Conservation (phyloP, 2,113 vertebrate species). For the Chaetodon auriga region DNA sequence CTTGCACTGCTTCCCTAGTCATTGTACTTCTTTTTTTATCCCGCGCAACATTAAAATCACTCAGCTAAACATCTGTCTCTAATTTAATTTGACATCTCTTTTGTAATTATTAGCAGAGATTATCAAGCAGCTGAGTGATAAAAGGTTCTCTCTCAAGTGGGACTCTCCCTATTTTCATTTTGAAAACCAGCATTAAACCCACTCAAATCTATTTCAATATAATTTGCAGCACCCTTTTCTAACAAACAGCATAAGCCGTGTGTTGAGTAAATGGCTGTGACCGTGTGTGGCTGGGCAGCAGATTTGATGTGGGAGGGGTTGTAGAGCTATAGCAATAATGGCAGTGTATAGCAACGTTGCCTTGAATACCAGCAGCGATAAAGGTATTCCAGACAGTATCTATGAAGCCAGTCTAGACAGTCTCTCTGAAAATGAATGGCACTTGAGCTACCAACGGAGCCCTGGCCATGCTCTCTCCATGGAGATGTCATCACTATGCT, state of each 20-base stretch:
- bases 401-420: conserved; percentile 78
- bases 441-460: conserved; percentile 58
- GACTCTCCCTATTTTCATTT: conserved; percentile 50
- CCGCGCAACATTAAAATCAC: background rate
- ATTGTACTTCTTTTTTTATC: background rate
- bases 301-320: conserved; percentile 66
- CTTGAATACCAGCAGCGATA: conserved; percentile 72
- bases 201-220: conserved; percentile 53
- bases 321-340: conserved; percentile 65
- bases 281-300: conserved; percentile 46
- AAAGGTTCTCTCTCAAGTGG: conserved; percentile 39
- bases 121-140: conserved; percentile 36
- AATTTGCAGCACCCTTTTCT: conserved; percentile 42
- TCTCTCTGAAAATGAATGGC: conserved; percentile 71
- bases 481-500: conserved; percentile 60
- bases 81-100: conserved; percentile 26
- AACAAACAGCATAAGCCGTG: conserved; percentile 43
- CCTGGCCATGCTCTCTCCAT: conserved; percentile 66
- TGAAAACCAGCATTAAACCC: conserved; percentile 44
- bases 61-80: conserved; percentile 24
- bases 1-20: conserved; percentile 23
- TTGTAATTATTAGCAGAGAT: conserved; percentile 25
- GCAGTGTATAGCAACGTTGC: conserved; percentile 66
- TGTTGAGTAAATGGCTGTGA: conserved; percentile 56
- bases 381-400: conserved; percentile 74